These are phyloP conservation scores for Opisthograptis luteolata DNA, from an alignment of 2,888 invertebrate species.

Conservation along the genomic window DNA sequence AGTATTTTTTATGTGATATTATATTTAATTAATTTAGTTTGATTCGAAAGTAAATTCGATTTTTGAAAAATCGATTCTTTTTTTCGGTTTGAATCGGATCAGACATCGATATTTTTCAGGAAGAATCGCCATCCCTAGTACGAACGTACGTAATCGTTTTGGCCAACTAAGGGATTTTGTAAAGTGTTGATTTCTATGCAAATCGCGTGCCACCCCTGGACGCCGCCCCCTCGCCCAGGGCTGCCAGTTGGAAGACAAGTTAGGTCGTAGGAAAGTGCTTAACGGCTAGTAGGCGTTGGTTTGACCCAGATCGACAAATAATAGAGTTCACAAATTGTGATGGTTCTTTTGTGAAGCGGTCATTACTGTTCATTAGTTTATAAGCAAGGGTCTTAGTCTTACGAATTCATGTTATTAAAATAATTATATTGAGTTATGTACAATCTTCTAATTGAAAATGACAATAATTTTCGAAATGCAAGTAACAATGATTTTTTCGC, in stretches of 20 bases:
- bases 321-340: slow-evolving; percentile 18
- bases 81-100: too few relatives aligned
- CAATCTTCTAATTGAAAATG: too few relatives aligned
- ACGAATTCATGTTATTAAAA: too few relatives aligned
- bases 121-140: slow-evolving; percentile 5
- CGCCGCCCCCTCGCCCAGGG: slow-evolving; percentile 18
- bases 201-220: slow-evolving; percentile 24
- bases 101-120: too few relatives aligned
- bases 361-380: neutral
- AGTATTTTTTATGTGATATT: too few relatives aligned
- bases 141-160: slow-evolving; percentile 28
- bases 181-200: slow-evolving; percentile 37
- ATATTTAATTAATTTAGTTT: too few relatives aligned
- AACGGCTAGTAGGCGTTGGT: slow-evolving; percentile 12
- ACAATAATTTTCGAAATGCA: too few relatives aligned
- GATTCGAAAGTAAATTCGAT: too few relatives aligned
- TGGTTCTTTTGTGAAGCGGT: neutral
- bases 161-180: slow-evolving; percentile 28
- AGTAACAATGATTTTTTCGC: too few relatives aligned
- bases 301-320: slow-evolving; percentile 22
- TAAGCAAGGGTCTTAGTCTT: too few relatives aligned
- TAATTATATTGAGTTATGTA: too few relatives aligned
- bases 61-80: too few relatives aligned
- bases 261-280: slow-evolving; percentile 10
- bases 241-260: slow-evolving; percentile 13